Conservation (phyloP, 1,140 invertebrate genomes). For the Sitophilus oryzae region DNA sequence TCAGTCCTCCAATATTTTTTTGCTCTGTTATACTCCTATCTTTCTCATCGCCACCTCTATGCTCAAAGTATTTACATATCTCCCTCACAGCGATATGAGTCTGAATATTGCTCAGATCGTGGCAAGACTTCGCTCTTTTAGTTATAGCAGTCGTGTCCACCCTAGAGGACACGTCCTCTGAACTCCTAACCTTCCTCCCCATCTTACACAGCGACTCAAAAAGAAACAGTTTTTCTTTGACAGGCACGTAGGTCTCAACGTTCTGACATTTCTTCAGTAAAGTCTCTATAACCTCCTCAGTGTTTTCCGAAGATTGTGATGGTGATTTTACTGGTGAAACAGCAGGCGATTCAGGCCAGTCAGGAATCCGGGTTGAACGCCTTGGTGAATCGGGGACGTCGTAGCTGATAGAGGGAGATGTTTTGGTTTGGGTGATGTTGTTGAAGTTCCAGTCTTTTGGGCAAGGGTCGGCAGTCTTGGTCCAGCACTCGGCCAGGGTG, state of each 20-base stretch:
- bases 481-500: slow-evolving; percentile 40
- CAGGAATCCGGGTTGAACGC: neutral
- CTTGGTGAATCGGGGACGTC: neutral
- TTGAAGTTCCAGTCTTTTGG: slow-evolving; percentile 33
- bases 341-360: neutral
- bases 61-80: slow-evolving; percentile 57
- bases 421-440: slow-evolving; percentile 6
- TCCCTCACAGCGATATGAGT: slow-evolving; percentile 48
- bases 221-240: slow-evolving; percentile 54
- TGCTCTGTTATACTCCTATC: neutral
- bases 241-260: slow-evolving; percentile 54
- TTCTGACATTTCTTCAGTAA: slow-evolving; percentile 53
- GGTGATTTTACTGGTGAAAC: neutral
- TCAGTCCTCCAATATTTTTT: neutral
- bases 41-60: slow-evolving; percentile 25
- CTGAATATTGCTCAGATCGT: slow-evolving; percentile 49
- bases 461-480: slow-evolving; percentile 16
- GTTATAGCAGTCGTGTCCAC: slow-evolving; percentile 42
- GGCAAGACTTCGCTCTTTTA: slow-evolving; percentile 53
- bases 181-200: slow-evolving; percentile 49
- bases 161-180: slow-evolving; percentile 46
- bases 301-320: neutral
- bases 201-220: slow-evolving; percentile 54
- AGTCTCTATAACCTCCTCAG: slow-evolving; percentile 47
- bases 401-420: slow-evolving; percentile 3